Conservation (phyloP, 1,140 invertebrate genomes). For the Bemisia tabaci region DNA sequence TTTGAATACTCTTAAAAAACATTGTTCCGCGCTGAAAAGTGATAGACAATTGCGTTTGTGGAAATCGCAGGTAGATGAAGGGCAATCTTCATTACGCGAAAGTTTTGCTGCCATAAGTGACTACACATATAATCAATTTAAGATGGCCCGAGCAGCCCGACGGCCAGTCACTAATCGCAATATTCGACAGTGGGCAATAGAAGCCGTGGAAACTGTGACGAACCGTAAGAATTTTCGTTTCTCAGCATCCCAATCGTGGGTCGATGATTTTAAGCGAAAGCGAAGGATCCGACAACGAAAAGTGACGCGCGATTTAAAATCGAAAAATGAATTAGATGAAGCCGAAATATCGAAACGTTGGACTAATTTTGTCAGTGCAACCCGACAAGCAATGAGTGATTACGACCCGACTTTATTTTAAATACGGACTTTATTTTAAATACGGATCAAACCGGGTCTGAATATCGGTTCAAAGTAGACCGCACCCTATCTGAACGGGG, state of each 20-base stretch:
- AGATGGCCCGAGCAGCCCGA: background rate
- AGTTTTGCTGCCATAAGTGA: background rate
- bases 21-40: too few species aligned
- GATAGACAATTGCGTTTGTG: too few species aligned
- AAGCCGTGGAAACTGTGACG: background rate
- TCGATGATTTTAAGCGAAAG: background rate
- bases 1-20: background rate
- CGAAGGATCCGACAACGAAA: background rate
- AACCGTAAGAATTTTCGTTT: background rate
- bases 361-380: conserved; percentile 8
- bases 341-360: background rate
- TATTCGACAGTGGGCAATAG: background rate
- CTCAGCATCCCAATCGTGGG: background rate
- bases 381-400: too few species aligned
- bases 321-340: conserved; percentile 7
- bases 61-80: too few species aligned
- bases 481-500: conserved; percentile 10
- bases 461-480: conserved; percentile 9
- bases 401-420: too few species aligned
- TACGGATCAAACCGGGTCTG: conserved; percentile 16
- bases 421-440: conserved; percentile 15
- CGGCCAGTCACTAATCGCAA: background rate
- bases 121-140: background rate
- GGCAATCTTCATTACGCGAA: too few species aligned
- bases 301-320: background rate